phyloP scores from a whole-genome alignment of 2,888 invertebrate species.

The Anthrax anthrax region DNA sequence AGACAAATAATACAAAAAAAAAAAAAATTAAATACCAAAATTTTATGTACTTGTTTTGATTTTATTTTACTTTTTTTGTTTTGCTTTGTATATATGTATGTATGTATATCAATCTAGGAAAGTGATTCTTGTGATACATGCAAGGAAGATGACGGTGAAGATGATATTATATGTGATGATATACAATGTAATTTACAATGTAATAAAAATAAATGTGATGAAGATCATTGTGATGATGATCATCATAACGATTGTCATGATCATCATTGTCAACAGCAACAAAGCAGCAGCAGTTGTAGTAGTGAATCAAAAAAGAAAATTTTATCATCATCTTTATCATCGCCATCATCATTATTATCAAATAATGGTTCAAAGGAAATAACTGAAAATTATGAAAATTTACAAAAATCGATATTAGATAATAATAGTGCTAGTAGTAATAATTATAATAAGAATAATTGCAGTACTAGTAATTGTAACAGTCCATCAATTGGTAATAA shows the following conservation, averaged over 20 bases:
- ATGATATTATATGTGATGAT: slow-evolving; percentile 12
- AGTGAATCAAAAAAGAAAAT: background rate
- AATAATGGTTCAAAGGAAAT: slow-evolving; percentile 20
- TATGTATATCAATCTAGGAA: slow-evolving; percentile 25
- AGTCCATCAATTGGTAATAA: background rate
- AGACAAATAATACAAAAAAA: background rate
- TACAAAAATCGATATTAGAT: slow-evolving; percentile 26
- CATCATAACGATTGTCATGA: background rate
- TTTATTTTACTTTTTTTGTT: background rate
- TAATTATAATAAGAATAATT: background rate
- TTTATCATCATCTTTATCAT: background rate
- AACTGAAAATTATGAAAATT: slow-evolving; percentile 34
- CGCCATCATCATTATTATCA: background rate
- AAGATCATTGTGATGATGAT: slow-evolving; percentile 1
- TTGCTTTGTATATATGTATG: no score
- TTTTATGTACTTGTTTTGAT: background rate
- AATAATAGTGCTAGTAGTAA: background rate
- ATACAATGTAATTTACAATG: slow-evolving; percentile 22
- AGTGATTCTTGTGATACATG: slow-evolving; percentile 33
- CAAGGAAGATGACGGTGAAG: slow-evolving; percentile 15
- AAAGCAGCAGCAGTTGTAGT: background rate
- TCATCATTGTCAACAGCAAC: background rate
- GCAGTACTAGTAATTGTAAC: background rate
- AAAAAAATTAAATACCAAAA: no score
- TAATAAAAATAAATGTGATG: slow-evolving; percentile 15